Base-by-base conservation (phyloP, 2,888 invertebrate genomes). In the Philhelius pedissequus region DNA sequence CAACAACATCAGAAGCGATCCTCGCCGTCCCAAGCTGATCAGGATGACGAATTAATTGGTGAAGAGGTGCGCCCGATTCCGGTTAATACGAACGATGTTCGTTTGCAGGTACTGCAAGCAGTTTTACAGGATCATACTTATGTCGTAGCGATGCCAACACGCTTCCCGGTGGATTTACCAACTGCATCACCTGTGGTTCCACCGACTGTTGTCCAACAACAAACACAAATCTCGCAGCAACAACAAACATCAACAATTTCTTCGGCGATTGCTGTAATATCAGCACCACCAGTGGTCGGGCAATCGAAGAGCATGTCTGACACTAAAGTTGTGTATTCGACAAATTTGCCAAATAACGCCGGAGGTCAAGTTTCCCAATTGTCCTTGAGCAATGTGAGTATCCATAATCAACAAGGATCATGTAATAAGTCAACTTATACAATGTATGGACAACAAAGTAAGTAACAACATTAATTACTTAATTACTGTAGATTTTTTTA, bases 101-200 rank as follows among this genome's bases (percentile, higher is more conserved):
- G 90, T 15, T 58, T 91, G 69, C 90, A 90, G 78, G 89, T 89
- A 45, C 60, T 92, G 30, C 91, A 92, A 86, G 91, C 91, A 18
- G 89, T 91, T 4, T 87, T 90, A 78, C 90, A 91, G 80, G 92
- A 92, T 89, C 92, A 92, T 48, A 92, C 91, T 0, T 92, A 92
- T 81, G 91, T 89, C 4, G 88, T 88, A 75, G 86, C 89, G 1
- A 88, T 89, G 88, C 88, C 89, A n/a, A 86, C 88, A 48, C 86
- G 87, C 25, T 86, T 89, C 22, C 87, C 84, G 30, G 80, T 71
- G 45, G 88, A 87, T 22, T n/a, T 87, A 56, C 60, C 88, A 79
- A 5, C 87, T 71, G 4, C 79, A 66, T 27, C 69, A 54, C 35
- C 83, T 22, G 75, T 77, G 27, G 15, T 74, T 20, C 9, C 80